Base-by-base conservation (phyloP, 2,888 invertebrate genomes). In the Ceramica pisi region DNA sequence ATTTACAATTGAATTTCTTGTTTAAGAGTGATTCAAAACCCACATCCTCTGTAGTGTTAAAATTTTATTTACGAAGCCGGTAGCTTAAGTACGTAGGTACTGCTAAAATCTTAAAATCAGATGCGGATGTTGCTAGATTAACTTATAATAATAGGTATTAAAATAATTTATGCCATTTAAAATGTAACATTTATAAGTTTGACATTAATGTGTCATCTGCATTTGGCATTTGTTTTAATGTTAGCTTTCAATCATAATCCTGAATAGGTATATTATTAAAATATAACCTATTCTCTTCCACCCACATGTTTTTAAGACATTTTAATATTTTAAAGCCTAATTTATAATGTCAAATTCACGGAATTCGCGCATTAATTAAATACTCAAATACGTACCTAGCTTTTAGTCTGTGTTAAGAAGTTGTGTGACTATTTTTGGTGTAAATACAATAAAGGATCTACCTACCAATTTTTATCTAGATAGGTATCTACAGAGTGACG, bases 161-260 rank as follows among this genome's bases (percentile, higher is more conserved):
- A 67, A 71, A 48, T 48, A 61, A 79, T 46, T 41, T 62, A 71
- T 41, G 38, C 31, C 70, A 69, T 44, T 63, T 35, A 48, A 46
- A 50, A 66, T 51, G 23, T 65, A 65, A 48, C 50, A 65, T 65
- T 65, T 35, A 48, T 55, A 72, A 67, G 51, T 68, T 60, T 68
- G 41, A 56, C 78, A 77, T 77, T 78, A 63, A 78, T 72, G 60
- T 68, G 26, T 53, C 61, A 73, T 35, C 60, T 82, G 14, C 44
- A 61, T 77, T 73, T 70, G 81, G 64, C 66, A 73, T 83, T 83
- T 67, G 57, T 80, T 82, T 78, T 69, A 44, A 64, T 71, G 67
- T 61, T 78, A 53, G 59, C 23, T 46, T 78, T 82, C 68, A 73
- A 78, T 80, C 65, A 82, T 73, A 57, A 60, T 51, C 56, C 50